Base-by-base conservation (phyloP, 2,113 vertebrate genomes). In the Meleagris gallopavo region DNA sequence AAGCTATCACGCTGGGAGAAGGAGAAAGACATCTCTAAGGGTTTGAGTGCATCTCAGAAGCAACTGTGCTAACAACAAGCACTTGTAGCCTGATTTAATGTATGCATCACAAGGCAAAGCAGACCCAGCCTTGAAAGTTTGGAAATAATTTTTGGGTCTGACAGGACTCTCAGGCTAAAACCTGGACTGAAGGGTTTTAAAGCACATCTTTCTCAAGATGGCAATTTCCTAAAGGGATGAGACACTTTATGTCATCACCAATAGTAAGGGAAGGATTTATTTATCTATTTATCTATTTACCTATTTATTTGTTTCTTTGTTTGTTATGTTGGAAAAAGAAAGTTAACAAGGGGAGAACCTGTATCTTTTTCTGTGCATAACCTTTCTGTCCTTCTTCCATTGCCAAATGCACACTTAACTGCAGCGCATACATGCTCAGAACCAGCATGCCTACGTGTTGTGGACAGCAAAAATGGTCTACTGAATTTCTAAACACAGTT, bases 201-300 rank as follows among this genome's bases (percentile, higher is more conserved):
- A 94, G 40, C 27, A 52, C 69, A 57, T 74, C 82, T 85, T 89
- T 91, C 86, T 83, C 69, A 94, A 74, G 52, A 75, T 81, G 75
- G 89, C 64, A 64, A 74, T 85, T 94, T 93, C 65, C 75, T 91
- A 80, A 88, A 89, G 67, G 55, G 3, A 2, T n/a, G 52, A 86
- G 55, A 80, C 1, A 75, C 77, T 89, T 71, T 86, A 77, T 86
- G 83, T 91, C 69, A 22, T 77, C 55, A 71, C 32, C 13, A 80
- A 50, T 60, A 76, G 58, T 64, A 83, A 71, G 27, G 21, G 85
- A 89, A 83, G 10, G 4, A 43, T 32, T 82, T 69, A 52, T 41
- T 46, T 48, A 6, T 17, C 13, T 65, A 14, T 46, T 30, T 24
- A 27, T 55, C n/a, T 30, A 10, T 41, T 50, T 10, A 55, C n/a